Percentiles rank a stretch among this genome's conserved stretches.
Conservation (phyloP, 2,113 vertebrate genomes). For the Tiliqua scincoides region DNA sequence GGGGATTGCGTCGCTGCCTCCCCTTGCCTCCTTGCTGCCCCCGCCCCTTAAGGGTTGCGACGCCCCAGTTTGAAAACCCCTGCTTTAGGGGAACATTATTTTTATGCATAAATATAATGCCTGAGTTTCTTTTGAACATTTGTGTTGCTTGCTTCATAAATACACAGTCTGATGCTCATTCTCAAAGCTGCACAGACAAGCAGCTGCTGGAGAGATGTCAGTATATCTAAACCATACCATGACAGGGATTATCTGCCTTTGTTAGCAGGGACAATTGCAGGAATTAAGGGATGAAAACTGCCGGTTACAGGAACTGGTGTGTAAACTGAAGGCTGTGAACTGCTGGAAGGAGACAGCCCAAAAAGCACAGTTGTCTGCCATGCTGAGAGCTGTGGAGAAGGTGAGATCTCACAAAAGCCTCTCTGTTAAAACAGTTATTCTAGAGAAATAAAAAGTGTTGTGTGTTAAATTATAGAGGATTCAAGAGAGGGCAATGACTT, state of each 20-base stretch:
- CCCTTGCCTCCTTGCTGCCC: too few species aligned
- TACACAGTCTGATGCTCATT: slow-evolving; percentile 13
- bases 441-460: background rate
- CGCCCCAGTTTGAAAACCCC: too few species aligned
- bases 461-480: too few species aligned
- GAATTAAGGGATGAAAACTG: slow-evolving; percentile 65
- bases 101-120: background rate
- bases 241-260: background rate
- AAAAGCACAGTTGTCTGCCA: slow-evolving; percentile 66
- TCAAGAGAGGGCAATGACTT: background rate
- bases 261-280: slow-evolving; percentile 74
- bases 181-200: slow-evolving; percentile 24
- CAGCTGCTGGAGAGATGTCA: background rate
- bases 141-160: slow-evolving; percentile 33
- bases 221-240: background rate
- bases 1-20: too few species aligned
- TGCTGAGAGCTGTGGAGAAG: slow-evolving; percentile 74
- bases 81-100: background rate
- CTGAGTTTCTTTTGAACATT: slow-evolving; percentile 20
- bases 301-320: slow-evolving; percentile 62
- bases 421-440: background rate
- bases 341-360: slow-evolving; percentile 71
- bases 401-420: slow-evolving; percentile 44
- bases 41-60: too few species aligned
- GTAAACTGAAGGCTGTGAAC: slow-evolving; percentile 71